Percentiles rank a stretch among this genome's conserved stretches.
Conservation (phyloP, 30 jellyfish, hydroid and myxozoan species). For the Euphysa ruthae region DNA sequence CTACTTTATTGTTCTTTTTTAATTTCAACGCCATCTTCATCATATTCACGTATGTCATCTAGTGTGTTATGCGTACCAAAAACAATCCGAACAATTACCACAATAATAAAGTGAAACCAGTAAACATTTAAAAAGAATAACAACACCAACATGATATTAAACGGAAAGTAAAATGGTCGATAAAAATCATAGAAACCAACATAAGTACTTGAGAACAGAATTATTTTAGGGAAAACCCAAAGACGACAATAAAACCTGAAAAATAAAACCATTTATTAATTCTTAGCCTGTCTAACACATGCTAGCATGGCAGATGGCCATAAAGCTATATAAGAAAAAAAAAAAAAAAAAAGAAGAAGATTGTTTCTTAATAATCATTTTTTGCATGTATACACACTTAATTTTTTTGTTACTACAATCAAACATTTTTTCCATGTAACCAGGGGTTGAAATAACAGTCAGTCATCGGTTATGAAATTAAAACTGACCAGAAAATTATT, state of each 20-base stretch:
- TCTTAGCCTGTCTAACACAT: not conserved
- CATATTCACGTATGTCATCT: constrained; percentile 76
- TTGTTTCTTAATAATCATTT: too few species aligned
- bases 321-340: not conserved
- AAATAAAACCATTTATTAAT: not conserved
- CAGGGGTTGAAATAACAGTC: too few species aligned
- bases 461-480: too few species aligned
- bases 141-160: constrained; percentile 57
- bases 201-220: constrained; percentile 52
- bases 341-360: not conserved
- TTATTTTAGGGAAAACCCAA: constrained; percentile 46
- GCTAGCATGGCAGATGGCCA: not conserved
- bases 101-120: constrained; percentile 76
- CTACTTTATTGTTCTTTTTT: not conserved
- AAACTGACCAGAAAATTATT: too few species aligned
- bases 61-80: constrained; percentile 53
- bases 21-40: not conserved
- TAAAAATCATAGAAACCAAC: constrained; percentile 19
- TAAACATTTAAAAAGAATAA: constrained; percentile 52
- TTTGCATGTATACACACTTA: too few species aligned
- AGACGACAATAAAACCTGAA: constrained; percentile 70
- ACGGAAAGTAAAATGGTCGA: constrained; percentile 67
- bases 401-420: too few species aligned
- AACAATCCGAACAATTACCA: constrained; percentile 48
- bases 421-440: too few species aligned